phyloP scores from a whole-genome alignment of 2,888 invertebrate genomes.

The Agapostemon virescens region DNA sequence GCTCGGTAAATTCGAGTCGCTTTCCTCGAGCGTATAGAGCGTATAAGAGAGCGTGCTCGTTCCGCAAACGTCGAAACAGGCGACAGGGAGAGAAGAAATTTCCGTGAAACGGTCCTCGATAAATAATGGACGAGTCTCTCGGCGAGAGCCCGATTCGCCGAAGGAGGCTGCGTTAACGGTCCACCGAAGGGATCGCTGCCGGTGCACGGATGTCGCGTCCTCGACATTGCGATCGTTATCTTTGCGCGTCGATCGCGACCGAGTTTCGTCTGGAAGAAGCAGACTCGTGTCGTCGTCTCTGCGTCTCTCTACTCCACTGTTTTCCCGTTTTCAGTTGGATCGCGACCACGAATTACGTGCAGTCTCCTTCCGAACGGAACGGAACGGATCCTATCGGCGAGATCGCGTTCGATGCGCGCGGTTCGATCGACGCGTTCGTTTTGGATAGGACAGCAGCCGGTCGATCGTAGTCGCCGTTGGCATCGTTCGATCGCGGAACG shows the following conservation, averaged over 20 bases:
- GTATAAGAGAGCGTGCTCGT: no score
- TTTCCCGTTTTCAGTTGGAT: no score
- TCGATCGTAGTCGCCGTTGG: neutral
- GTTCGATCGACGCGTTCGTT: conserved; percentile 16
- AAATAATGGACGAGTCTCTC: conserved; percentile 59
- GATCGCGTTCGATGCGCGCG: no score
- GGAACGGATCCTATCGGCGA: neutral
- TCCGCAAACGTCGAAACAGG: no score
- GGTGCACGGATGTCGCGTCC: conserved; percentile 31
- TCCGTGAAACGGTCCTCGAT: conserved; percentile 18
- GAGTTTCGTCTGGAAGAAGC: conserved; percentile 46
- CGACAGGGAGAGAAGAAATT: conserved; percentile 15
- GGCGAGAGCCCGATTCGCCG: conserved; percentile 40
- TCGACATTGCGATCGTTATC: conserved; percentile 36
- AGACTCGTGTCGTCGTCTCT: neutral
- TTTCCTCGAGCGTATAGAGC: neutral
- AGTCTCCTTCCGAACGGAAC: no score
- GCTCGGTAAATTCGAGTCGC: neutral
- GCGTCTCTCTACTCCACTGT: neutral
- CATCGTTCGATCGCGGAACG: neutral
- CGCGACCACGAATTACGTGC: no score
- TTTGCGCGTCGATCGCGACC: conserved; percentile 55
- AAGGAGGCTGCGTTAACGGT: conserved; percentile 68
- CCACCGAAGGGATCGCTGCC: conserved; percentile 31
- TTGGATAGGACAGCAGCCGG: conserved; percentile 18